Evolutionary conservation across 2,113 vertebrate species (phyloP), one percentile per base, ranked within the genome.

Genomic region (Callipepla squamata): DNA sequence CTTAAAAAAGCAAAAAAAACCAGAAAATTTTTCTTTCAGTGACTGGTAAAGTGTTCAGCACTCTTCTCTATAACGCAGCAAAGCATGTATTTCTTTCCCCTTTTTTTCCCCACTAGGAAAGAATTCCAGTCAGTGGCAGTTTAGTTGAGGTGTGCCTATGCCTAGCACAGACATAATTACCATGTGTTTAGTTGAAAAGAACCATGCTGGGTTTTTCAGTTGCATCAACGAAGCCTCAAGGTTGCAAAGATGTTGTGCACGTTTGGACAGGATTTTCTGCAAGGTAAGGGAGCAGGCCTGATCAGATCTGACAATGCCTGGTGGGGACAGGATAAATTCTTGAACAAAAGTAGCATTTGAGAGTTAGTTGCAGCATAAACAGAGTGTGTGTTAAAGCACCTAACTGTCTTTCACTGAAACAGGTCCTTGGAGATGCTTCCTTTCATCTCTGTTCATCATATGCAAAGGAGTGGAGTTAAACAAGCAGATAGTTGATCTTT

Each of bases 381-480:
- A 87, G 63, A 23, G 26, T 58, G 38, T 92, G 78, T 90, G 91
- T 82, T 48, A 80, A 76, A 21, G 28, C 9, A 4, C 86, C 88
- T 59, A 25, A 85, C 55, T 75, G 2, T 57, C 74, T 16, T 44
- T 93, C n/a, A 42, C 12, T 44, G 76, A 2, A 28, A 78, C 73
- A 84, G 20, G 36, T 36, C 82, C 80, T 68, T 3, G 1, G 81
- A 53, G 80, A 66, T 81, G 58, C 25, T 40, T 80, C n/a, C 75
- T 48, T 84, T 92, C 80, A 65, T 89, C 80, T 96, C 77, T 86
- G 78, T 61, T 93, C 93, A 91, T 89, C 77, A 23, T 62, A 84
- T 66, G 80, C 85, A 87, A 68, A 79, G 68, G 45, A 34, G 67
- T 22, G 10, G 65, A 72, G 72, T 83, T 48, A 80, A 88, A 80